Evolutionary conservation across 2,113 vertebrate genomes (phyloP).

Genomic region (Gyps fulvus): DNA sequence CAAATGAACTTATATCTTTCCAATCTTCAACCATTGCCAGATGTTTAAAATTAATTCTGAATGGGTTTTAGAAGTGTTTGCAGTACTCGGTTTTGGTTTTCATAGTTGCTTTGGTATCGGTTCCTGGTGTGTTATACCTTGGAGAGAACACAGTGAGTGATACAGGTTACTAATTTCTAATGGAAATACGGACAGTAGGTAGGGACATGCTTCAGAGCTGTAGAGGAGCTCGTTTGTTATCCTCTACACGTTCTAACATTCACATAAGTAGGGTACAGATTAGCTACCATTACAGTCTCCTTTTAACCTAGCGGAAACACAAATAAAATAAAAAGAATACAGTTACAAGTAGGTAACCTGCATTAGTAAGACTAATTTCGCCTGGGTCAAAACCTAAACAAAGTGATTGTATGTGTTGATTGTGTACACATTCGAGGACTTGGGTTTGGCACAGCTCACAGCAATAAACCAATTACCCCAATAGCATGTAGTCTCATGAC

Average conservation of each 20-base stretch:
- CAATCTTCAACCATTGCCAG: not conserved
- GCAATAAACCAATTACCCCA: not conserved
- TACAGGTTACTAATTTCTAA: not conserved
- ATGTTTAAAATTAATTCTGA: constrained; percentile 11
- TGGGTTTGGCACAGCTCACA: not conserved
- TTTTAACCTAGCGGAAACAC: not conserved
- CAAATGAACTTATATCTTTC: not conserved
- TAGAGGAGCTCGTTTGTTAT: not conserved
- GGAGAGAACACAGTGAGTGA: not conserved
- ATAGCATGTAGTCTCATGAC: not conserved
- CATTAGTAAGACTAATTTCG: not conserved
- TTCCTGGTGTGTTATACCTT: not conserved
- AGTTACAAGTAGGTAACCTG: constrained; percentile 1
- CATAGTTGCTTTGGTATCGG: not conserved
- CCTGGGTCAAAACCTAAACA: not conserved
- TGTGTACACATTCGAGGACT: not conserved
- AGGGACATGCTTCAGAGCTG: not conserved
- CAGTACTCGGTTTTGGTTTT: not conserved
- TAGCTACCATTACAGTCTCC: not conserved
- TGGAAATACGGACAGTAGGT: not conserved
- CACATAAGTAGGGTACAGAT: not conserved
- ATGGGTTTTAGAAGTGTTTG: not conserved
- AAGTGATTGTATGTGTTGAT: not conserved
- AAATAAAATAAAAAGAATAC: not conserved
- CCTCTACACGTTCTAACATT: not conserved